Conservation (phyloP, 2,113 vertebrate species). For the Calyptommatus sinebrachiatus region DNA sequence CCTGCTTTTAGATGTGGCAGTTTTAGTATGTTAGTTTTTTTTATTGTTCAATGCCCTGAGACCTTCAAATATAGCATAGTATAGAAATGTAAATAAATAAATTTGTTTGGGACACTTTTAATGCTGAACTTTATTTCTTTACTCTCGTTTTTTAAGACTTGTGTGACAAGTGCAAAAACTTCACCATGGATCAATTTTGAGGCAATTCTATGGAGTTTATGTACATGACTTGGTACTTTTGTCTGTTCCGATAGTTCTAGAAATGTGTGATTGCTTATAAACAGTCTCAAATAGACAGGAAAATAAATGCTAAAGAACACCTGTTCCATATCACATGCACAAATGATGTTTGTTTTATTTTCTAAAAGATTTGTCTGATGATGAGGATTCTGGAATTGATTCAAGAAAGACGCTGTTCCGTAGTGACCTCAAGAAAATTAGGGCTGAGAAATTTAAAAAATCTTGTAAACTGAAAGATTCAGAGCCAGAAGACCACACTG, state of each 20-base stretch:
- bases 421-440: background rate
- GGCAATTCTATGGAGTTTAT: background rate
- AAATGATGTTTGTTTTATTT: background rate
- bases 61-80: too few relatives aligned
- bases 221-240: too few relatives aligned
- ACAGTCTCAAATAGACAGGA: background rate
- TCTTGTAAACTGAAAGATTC: background rate
- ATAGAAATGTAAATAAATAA: too few relatives aligned
- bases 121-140: too few relatives aligned
- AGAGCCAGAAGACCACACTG: background rate
- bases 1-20: too few relatives aligned
- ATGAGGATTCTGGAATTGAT: slow-evolving; percentile 45
- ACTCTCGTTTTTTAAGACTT: too few relatives aligned
- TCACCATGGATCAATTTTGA: background rate
- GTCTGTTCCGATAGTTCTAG: background rate
- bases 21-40: too few relatives aligned
- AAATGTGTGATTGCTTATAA: background rate
- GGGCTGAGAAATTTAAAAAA: background rate
- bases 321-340: too few relatives aligned
- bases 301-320: background rate
- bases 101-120: background rate
- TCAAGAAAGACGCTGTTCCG: background rate
- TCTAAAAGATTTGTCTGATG: slow-evolving; percentile 13
- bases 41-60: too few relatives aligned
- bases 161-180: background rate